Evolutionary conservation across 2,888 invertebrate genomes (phyloP).

Genomic region (Hoplodrina blanda): DNA sequence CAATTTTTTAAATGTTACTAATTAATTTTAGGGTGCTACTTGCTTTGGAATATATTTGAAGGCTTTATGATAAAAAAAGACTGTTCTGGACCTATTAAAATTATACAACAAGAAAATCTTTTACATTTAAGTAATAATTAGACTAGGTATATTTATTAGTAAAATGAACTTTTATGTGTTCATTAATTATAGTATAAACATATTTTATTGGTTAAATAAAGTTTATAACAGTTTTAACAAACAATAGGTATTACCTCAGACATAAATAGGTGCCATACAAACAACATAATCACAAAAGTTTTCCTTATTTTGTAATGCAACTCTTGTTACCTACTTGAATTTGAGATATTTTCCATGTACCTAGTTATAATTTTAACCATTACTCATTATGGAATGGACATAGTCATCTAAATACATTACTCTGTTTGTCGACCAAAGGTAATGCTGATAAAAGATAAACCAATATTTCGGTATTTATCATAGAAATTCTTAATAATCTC

Average conservation of each 20-base stretch:
- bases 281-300: constrained; percentile 34
- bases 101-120: constrained; percentile 27
- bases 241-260: constrained; percentile 48
- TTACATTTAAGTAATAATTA: constrained; percentile 48
- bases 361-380: constrained; percentile 9
- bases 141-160: constrained; percentile 52
- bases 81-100: constrained; percentile 67
- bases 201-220: neutral
- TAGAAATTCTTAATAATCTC: constrained; percentile 31
- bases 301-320: constrained; percentile 31
- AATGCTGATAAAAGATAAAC: constrained; percentile 26
- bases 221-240: constrained; percentile 12
- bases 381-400: constrained; percentile 13
- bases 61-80: constrained; percentile 56
- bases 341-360: constrained; percentile 9
- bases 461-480: constrained; percentile 19
- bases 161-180: constrained; percentile 44
- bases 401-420: constrained; percentile 1
- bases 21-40: constrained; percentile 41
- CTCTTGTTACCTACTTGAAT: constrained; percentile 4
- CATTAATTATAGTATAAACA: constrained; percentile 39
- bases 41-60: constrained; percentile 35
- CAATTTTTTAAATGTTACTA: constrained; percentile 21
- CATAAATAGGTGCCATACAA: constrained; percentile 62
- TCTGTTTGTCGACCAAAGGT: constrained; percentile 8